Conservation (phyloP, 2,113 vertebrate genomes). For the Rhinolophus sinicus region DNA sequence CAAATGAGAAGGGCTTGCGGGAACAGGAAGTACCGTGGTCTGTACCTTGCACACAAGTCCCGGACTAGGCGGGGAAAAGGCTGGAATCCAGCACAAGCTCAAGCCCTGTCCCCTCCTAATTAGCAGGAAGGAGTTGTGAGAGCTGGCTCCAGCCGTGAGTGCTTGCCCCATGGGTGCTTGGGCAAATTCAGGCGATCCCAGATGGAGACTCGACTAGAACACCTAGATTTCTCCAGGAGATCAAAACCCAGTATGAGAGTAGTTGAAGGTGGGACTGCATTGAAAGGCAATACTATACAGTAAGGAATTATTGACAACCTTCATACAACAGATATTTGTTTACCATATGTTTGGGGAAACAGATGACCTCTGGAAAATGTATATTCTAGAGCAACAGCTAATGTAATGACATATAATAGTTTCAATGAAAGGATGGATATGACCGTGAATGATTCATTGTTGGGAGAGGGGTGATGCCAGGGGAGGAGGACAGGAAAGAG, state of each 20-base stretch:
- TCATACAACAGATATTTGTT: not conserved
- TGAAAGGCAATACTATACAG: not conserved
- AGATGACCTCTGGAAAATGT: not conserved
- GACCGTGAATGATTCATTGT: not conserved
- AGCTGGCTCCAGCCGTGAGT: not conserved
- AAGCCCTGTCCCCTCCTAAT: not conserved
- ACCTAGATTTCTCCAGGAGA: not conserved
- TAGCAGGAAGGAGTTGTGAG: not conserved
- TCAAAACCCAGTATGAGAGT: not conserved
- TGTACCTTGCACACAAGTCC: accelerated
- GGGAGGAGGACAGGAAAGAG: not conserved
- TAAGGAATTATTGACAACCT: not conserved
- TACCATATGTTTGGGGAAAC: not conserved
- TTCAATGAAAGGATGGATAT: not conserved
- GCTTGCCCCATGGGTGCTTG: too few species aligned
- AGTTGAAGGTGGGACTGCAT: not conserved
- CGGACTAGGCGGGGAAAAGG: accelerated
- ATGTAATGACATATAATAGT: not conserved
- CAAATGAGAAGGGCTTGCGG: not conserved
- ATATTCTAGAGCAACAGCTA: not conserved
- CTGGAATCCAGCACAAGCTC: not conserved
- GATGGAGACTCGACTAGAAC: not conserved
- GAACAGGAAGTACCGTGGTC: not conserved
- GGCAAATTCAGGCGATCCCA: too few species aligned
- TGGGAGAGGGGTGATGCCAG: not conserved